phyloP scores from a whole-genome alignment of 2,113 vertebrate species.

The Pogona vitticeps region DNA sequence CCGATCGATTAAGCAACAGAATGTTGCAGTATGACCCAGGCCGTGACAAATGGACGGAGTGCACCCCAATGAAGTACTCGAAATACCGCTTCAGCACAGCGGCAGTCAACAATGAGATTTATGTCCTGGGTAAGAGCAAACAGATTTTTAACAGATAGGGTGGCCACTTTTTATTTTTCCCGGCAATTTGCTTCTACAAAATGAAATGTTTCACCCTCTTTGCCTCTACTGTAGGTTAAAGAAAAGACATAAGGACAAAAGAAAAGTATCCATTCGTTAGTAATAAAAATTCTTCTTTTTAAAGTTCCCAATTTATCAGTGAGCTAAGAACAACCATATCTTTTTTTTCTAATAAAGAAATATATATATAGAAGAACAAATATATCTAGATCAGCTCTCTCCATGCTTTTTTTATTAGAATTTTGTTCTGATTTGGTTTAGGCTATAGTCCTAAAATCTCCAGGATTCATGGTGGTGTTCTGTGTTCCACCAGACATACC shows the following conservation, averaged over 20 bases:
- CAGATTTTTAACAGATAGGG: constrained; percentile 59
- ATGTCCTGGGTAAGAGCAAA: constrained; percentile 88
- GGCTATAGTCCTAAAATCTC: background rate
- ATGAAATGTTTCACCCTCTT: constrained; percentile 55
- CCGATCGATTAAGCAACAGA: constrained; percentile 92
- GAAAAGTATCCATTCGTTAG: rapidly evolving
- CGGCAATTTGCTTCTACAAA: constrained; percentile 54
- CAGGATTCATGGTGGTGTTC: no score
- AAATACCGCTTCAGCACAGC: constrained; percentile 93
- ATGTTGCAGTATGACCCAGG: constrained; percentile 88
- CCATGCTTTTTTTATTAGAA: background rate
- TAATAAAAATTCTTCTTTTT: background rate
- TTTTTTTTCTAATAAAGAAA: background rate
- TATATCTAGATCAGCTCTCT: background rate
- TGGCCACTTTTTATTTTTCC: constrained; percentile 52
- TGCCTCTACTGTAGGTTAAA: constrained; percentile 2
- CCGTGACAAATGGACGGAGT: constrained; percentile 88
- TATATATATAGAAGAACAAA: background rate
- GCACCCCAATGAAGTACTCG: constrained; percentile 89
- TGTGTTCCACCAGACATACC: background rate
- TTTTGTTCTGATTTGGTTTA: background rate
- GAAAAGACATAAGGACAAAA: constrained; percentile 9
- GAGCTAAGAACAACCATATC: background rate
- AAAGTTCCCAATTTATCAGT: constrained; percentile 9
- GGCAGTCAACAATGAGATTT: constrained; percentile 88